These are phyloP conservation scores for Harpagus bidentatus DNA, from an alignment of 2,113 vertebrate genomes.

Conservation along the genomic window DNA sequence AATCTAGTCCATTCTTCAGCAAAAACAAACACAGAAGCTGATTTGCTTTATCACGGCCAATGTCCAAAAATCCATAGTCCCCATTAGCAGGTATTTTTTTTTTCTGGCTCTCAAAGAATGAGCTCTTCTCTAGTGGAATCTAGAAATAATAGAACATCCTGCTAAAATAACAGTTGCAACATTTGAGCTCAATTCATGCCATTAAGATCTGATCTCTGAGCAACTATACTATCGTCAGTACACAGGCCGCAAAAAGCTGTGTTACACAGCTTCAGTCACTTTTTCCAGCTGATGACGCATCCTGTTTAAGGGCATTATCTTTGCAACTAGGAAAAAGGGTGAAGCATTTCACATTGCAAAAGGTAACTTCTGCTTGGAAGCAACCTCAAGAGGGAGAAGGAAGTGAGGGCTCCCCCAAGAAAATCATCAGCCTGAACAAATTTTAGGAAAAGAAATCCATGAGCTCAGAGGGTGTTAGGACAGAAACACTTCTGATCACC, in stretches of 20 bases:
- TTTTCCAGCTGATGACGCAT: not conserved
- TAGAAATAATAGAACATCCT: slow-evolving; percentile 14
- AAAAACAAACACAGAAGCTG: slow-evolving; percentile 33
- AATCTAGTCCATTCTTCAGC: not conserved
- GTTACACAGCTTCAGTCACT: not conserved
- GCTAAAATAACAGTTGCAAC: slow-evolving; percentile 7
- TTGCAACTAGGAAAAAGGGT: not conserved
- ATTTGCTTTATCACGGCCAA: slow-evolving; percentile 20
- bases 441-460: not conserved
- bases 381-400: not conserved
- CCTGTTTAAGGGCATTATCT: not conserved
- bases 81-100: not conserved
- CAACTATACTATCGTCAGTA: not conserved
- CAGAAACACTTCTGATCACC: not conserved
- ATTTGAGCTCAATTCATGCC: slow-evolving; percentile 10
- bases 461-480: not conserved
- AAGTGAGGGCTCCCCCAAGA: not conserved
- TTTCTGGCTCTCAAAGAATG: not conserved
- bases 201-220: slow-evolving; percentile 29
- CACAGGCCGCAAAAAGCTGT: not conserved
- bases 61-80: slow-evolving; percentile 56
- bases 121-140: not conserved
- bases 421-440: not conserved
- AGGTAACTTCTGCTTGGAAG: not conserved
- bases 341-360: not conserved